Percentiles rank a stretch among this genome's conserved stretches.
These are phyloP conservation scores for Drosophila demipolita DNA, from an alignment of 2,888 invertebrate species.

Conservation along the genomic window DNA sequence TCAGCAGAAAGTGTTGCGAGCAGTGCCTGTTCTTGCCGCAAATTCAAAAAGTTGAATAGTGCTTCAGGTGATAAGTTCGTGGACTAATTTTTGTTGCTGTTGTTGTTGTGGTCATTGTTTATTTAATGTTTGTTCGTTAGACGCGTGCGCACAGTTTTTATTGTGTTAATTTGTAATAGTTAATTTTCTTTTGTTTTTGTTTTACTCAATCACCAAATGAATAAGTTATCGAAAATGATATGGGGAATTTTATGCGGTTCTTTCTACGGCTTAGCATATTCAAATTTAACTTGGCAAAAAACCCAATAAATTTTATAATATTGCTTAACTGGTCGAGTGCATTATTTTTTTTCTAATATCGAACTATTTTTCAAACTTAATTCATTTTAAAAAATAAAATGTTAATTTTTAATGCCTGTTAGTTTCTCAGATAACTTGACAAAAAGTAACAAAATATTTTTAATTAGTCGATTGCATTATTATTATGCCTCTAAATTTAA, in stretches of 20 bases:
- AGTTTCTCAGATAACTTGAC: not conserved
- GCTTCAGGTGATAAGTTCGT: constrained; percentile 54
- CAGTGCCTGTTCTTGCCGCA: constrained; percentile 11
- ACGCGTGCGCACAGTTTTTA: constrained; percentile 59
- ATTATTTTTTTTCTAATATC: not conserved
- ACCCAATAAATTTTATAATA: not conserved
- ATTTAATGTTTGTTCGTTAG: constrained; percentile 39
- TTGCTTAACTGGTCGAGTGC: not conserved
- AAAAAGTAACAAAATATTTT: no score
- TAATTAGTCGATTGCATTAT: not conserved
- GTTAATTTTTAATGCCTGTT: not conserved
- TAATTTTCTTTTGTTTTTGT: constrained; percentile 52
- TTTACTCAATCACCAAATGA: constrained; percentile 43
- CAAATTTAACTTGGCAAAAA: constrained; percentile 22
- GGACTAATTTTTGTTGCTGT: constrained; percentile 22
- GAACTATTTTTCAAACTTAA: not conserved
- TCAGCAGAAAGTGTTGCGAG: constrained; percentile 57
- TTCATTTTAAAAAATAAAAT: not conserved
- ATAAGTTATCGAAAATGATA: constrained; percentile 41
- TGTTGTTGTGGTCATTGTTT: constrained; percentile 45
- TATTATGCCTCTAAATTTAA: not conserved
- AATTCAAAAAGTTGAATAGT: constrained; percentile 8
- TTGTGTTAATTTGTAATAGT: constrained; percentile 72
- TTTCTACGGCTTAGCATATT: constrained; percentile 9
- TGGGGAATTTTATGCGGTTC: constrained; percentile 21